phyloP scores from a whole-genome alignment of 1,140 invertebrate species.

The Zaprionus davidi region DNA sequence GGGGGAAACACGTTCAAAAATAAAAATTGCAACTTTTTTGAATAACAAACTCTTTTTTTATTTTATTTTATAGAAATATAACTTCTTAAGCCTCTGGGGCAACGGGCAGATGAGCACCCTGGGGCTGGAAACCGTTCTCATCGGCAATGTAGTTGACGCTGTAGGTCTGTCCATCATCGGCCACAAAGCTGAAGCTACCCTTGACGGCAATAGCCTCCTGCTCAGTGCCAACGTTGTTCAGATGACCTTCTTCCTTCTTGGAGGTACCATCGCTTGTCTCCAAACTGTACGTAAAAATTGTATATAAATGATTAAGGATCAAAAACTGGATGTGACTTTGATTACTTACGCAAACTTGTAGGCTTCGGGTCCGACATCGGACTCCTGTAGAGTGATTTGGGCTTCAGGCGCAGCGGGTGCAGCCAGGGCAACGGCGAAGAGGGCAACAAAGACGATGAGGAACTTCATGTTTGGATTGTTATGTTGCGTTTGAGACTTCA shows the following conservation, averaged over 20 bases:
- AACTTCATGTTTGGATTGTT: slow-evolving; percentile 50
- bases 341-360: slow-evolving; percentile 84
- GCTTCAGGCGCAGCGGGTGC: slow-evolving; percentile 55
- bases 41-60: slow-evolving; percentile 41
- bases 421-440: slow-evolving; percentile 64
- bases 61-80: neutral
- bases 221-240: slow-evolving; percentile 48
- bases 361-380: slow-evolving; percentile 83
- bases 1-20: too few species aligned
- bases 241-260: slow-evolving; percentile 12
- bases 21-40: neutral
- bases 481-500: slow-evolving; percentile 44
- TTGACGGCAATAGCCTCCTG: slow-evolving; percentile 84
- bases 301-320: neutral
- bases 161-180: slow-evolving; percentile 87
- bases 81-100: slow-evolving; percentile 37
- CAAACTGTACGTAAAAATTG: slow-evolving; percentile 29
- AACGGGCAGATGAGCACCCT: slow-evolving; percentile 87
- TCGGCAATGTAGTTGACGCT: slow-evolving; percentile 89
- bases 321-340: too few species aligned
- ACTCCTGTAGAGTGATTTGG: slow-evolving; percentile 65
- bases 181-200: slow-evolving; percentile 86
- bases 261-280: slow-evolving; percentile 39
- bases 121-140: slow-evolving; percentile 90
- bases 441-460: slow-evolving; percentile 58